Evolutionary conservation across 2,888 invertebrate species (phyloP), one percentile per base, ranked within the genome.

Genomic region (Dynastes grantii): DNA sequence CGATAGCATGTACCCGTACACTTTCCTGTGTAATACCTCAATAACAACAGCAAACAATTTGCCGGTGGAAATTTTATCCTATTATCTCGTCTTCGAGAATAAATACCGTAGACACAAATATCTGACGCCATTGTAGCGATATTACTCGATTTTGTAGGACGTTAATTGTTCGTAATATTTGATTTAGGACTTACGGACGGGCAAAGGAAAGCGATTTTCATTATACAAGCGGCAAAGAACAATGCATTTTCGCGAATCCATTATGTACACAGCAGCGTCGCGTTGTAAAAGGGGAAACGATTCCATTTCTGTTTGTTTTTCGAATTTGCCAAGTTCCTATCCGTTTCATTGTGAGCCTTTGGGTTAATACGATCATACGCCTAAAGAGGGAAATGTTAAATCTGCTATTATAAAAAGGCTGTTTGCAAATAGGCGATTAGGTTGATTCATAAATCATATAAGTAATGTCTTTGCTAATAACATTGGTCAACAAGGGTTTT

Each of bases 131-230:
- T 49, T 67, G 67, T 67, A 67, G 45, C 67, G 49, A 67, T 67
- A 49, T 49, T 49, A 67, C 45, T 67, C 49, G 22, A 67, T 49
- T 67, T 67, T 67, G 45, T 64, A 37, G 22, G 13, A 22, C 45
- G 67, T 67, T 67, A 67, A 67, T 67, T 67, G 67, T 67, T 67
- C 67, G 67, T 49, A 49, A 67, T 67, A 49, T 67, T 67, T 67
- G 67, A 67, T 67, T 67, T 67, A 67, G 67, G 67, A 49, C 45
- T 67, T 67, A 67, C 45, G n/a, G 37, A 29, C n/a, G 40, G 13
- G 32, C n/a, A 16, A 55, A 58, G 22, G 22, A 58, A 16, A 22
- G 27, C 32, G 45, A 67, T 67, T 67, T 64, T 64, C 64, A n/a
- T 37, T 37, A 29, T n/a, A 16, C 22, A 5, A 22, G 8, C 55